Evolutionary conservation across 2,113 vertebrate species (phyloP).

Genomic region (Hippocampus zosterae): DNA sequence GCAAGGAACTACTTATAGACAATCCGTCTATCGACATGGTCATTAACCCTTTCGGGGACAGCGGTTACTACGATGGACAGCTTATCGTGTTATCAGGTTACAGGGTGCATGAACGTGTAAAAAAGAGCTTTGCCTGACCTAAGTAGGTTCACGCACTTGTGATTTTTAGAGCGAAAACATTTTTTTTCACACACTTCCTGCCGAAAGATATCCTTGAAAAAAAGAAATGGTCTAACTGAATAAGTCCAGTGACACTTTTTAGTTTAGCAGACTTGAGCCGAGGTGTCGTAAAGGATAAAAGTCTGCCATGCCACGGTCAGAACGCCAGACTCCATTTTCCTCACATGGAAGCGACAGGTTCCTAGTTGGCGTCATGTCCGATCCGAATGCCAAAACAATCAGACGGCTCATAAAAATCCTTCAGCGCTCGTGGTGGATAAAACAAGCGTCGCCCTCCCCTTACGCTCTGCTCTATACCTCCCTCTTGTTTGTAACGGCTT

Average conservation of each 20-base stretch:
- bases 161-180: conserved; percentile 52
- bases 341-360: conserved; percentile 14
- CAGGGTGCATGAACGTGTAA: background rate
- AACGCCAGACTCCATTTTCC: conserved; percentile 7
- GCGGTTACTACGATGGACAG: too few relatives aligned
- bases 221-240: conserved; percentile 42
- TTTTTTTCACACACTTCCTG: conserved; percentile 27
- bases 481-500: conserved; percentile 39
- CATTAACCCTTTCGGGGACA: too few relatives aligned
- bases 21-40: too few relatives aligned
- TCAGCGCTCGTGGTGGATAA: conserved; percentile 23
- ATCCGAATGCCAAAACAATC: conserved; percentile 49
- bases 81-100: too few relatives aligned
- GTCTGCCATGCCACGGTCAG: conserved; percentile 7
- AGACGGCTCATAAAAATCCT: conserved; percentile 30
- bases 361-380: conserved; percentile 29
- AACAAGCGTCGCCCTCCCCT: conserved; percentile 28
- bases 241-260: conserved; percentile 2
- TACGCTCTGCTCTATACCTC: conserved; percentile 9
- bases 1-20: too few relatives aligned
- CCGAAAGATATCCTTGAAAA: conserved; percentile 42
- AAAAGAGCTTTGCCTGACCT: conserved; percentile 22
- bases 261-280: conserved; percentile 12
- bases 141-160: conserved; percentile 40
- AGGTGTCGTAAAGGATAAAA: conserved; percentile 30